These are phyloP conservation scores for Tupaia tana DNA, from an alignment of 2,113 vertebrate genomes.

Conservation along the genomic window DNA sequence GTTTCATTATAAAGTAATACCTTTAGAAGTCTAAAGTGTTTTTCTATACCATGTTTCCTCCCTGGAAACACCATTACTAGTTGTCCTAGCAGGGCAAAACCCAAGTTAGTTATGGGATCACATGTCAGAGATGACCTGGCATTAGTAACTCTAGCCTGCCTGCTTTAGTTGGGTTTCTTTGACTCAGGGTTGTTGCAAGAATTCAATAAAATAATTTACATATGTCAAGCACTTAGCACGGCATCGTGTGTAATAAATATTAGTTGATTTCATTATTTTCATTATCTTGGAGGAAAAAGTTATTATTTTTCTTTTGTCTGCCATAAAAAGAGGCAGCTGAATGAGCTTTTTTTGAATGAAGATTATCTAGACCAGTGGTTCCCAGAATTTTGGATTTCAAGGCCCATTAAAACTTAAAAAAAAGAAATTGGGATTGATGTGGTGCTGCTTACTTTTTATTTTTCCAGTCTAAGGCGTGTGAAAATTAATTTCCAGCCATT, in stretches of 20 bases:
- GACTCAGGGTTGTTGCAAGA: background rate
- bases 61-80: background rate
- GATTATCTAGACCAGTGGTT: conserved; percentile 62
- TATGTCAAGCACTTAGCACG: background rate
- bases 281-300: conserved; percentile 15
- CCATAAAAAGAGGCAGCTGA: conserved; percentile 46
- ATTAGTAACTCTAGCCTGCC: background rate
- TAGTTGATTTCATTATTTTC: conserved; percentile 60
- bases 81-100: conserved; percentile 36
- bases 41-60: background rate
- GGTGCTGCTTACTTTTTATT: conserved; percentile 27
- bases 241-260: background rate
- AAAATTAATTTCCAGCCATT: conserved; percentile 62
- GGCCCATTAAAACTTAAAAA: conserved; percentile 64
- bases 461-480: conserved; percentile 47
- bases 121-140: background rate
- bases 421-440: conserved; percentile 62
- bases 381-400: conserved; percentile 69
- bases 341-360: conserved; percentile 59
- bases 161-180: background rate
- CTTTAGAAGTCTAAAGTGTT: conserved; percentile 11
- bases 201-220: conserved; percentile 22
- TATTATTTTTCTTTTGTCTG: conserved; percentile 51
- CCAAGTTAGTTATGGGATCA: background rate
- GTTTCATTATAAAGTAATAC: background rate